Evolutionary conservation across 1,140 invertebrate species (phyloP).

Genomic region (Leptopilina boulardi): DNA sequence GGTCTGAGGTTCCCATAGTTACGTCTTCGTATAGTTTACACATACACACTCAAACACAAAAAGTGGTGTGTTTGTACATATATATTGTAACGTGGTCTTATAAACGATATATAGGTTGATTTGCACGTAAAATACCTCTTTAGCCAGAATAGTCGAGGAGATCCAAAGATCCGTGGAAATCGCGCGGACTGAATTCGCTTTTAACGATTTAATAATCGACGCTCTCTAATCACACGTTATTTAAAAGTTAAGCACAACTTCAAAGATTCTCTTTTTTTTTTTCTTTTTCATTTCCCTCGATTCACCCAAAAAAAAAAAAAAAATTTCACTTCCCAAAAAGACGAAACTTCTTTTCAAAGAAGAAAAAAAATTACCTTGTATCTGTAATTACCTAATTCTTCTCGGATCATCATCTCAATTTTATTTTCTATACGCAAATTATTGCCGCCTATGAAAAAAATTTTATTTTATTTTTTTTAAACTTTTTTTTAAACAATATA

Average conservation of each 20-base stretch:
- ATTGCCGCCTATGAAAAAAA: too few species aligned
- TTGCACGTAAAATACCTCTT: constrained; percentile 25
- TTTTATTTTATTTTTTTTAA: too few species aligned
- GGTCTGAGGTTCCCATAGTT: constrained; percentile 21
- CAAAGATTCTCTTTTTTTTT: not conserved
- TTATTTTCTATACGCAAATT: too few species aligned
- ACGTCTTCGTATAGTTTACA: constrained; percentile 3
- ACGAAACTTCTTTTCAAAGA: too few species aligned
- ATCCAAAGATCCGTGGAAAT: constrained; percentile 32
- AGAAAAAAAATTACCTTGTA: too few species aligned
- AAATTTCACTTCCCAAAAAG: not conserved
- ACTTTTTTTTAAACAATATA: too few species aligned
- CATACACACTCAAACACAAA: too few species aligned
- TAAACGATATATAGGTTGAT: constrained; percentile 6
- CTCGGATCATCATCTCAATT: too few species aligned
- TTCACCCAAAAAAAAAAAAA: not conserved
- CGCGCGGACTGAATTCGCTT: constrained; percentile 26
- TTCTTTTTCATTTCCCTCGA: too few species aligned
- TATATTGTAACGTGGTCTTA: constrained; percentile 4
- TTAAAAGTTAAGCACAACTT: not conserved
- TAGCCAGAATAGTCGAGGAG: constrained; percentile 28
- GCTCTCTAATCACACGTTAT: constrained; percentile 4
- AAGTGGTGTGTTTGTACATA: constrained; percentile 12
- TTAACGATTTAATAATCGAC: constrained; percentile 4
- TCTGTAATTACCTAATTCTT: too few species aligned